Conservation (phyloP, 1,140 invertebrate species). For the Zelostemma sp. region DNA sequence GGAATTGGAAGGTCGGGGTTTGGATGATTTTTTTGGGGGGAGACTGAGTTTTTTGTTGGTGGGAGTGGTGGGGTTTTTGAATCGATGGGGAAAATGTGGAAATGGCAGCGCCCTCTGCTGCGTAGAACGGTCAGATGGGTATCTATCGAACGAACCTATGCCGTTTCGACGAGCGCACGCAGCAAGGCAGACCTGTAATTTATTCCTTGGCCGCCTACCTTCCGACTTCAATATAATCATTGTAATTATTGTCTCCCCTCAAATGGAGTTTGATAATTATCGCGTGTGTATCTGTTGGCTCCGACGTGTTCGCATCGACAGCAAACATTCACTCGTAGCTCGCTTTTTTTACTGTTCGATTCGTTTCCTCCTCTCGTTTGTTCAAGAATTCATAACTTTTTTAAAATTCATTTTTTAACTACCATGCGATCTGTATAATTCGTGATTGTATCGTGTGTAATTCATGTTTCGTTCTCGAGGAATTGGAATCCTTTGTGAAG, state of each 20-base stretch:
- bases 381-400: too few species aligned
- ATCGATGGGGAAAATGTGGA: slow-evolving; percentile 61
- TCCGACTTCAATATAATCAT: slow-evolving; percentile 67
- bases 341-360: neutral
- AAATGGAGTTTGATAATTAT: slow-evolving; percentile 67
- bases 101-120: slow-evolving; percentile 62
- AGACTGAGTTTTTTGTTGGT: too few species aligned
- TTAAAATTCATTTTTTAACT: too few species aligned
- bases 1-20: too few species aligned
- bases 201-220: slow-evolving; percentile 64
- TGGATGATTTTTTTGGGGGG: too few species aligned
- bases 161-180: slow-evolving; percentile 62
- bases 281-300: slow-evolving; percentile 45
- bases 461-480: too few species aligned
- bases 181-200: slow-evolving; percentile 66
- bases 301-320: slow-evolving; percentile 39
- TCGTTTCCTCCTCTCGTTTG: slow-evolving; percentile 23
- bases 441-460: too few species aligned
- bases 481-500: too few species aligned
- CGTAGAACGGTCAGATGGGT: slow-evolving; percentile 56
- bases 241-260: slow-evolving; percentile 69
- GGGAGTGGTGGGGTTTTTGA: slow-evolving; percentile 32
- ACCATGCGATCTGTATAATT: too few species aligned
- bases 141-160: slow-evolving; percentile 66
- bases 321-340: slow-evolving; percentile 21